These are phyloP conservation scores for Catharus minimus DNA, from an alignment of 2,113 vertebrate genomes.

Conservation along the genomic window DNA sequence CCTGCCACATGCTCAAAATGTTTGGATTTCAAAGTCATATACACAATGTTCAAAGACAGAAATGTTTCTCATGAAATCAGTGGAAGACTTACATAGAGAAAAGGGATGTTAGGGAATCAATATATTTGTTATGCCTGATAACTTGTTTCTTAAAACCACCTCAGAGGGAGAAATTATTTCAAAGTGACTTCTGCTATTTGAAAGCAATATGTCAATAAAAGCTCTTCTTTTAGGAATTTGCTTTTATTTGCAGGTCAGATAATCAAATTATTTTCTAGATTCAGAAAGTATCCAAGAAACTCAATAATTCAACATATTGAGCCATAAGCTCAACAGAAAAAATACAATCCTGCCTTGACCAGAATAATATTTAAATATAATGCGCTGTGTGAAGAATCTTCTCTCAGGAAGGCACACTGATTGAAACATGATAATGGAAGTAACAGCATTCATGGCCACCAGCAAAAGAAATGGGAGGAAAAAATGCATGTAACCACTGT, in stretches of 20 bases:
- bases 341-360: not conserved
- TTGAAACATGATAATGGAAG: not conserved
- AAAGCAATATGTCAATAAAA: not conserved
- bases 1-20: not conserved
- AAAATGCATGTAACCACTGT: not conserved
- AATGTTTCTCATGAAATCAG: not conserved
- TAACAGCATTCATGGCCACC: not conserved
- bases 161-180: not conserved
- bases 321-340: not conserved
- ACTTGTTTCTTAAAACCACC: not conserved
- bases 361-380: not conserved
- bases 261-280: not conserved
- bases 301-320: not conserved
- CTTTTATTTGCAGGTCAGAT: not conserved
- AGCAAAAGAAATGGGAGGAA: not conserved
- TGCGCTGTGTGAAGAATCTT: not conserved
- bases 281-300: not conserved
- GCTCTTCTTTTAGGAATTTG: not conserved
- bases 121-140: not conserved
- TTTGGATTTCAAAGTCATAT: not conserved
- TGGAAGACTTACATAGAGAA: not conserved
- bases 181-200: not conserved
- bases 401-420: not conserved
- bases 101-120: not conserved
- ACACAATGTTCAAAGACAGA: not conserved